A percentile compares a stretch with the other conserved stretches of the same genome.
phyloP scores from a whole-genome alignment of 2,113 vertebrate genomes.

The Apodemus sylvaticus region DNA sequence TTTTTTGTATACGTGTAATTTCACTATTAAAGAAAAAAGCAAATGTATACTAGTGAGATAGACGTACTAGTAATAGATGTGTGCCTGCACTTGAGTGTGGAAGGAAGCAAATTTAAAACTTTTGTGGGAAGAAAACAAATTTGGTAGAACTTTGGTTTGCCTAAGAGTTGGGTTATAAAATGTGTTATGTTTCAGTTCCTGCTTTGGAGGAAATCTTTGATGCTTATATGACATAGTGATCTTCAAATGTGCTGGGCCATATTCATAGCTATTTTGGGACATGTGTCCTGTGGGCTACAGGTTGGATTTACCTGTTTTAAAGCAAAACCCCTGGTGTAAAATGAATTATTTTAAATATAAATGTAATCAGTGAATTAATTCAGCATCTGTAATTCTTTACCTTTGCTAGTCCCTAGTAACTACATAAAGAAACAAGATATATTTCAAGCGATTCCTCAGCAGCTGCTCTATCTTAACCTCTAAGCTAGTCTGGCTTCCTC shows the following conservation, averaged over 20 bases:
- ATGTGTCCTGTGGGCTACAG: not conserved
- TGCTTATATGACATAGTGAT: not conserved
- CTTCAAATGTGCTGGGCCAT: not conserved
- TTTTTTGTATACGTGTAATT: not conserved
- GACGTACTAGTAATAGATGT: not conserved
- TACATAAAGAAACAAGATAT: too few species aligned
- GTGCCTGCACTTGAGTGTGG: not conserved
- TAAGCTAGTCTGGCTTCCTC: too few species aligned
- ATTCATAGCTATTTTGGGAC: not conserved
- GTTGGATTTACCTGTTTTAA: not conserved
- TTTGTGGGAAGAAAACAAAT: slow-evolving; percentile 29
- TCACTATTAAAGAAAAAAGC: not conserved
- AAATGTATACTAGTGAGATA: not conserved
- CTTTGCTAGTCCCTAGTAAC: too few species aligned
- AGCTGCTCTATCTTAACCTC: too few species aligned
- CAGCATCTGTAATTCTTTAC: too few species aligned
- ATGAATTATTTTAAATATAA: too few species aligned
- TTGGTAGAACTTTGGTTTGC: slow-evolving; percentile 51
- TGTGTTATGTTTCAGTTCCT: not conserved
- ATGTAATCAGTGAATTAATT: too few species aligned
- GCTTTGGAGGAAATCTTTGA: slow-evolving; percentile 29
- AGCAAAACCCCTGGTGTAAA: not conserved
- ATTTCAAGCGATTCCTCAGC: too few species aligned
- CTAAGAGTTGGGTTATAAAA: slow-evolving; percentile 42
- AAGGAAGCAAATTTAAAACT: slow-evolving; percentile 40